Evolutionary conservation across 1,140 invertebrate species (phyloP), one percentile per base, ranked within the genome.

Genomic region (Drosophila takahashii): DNA sequence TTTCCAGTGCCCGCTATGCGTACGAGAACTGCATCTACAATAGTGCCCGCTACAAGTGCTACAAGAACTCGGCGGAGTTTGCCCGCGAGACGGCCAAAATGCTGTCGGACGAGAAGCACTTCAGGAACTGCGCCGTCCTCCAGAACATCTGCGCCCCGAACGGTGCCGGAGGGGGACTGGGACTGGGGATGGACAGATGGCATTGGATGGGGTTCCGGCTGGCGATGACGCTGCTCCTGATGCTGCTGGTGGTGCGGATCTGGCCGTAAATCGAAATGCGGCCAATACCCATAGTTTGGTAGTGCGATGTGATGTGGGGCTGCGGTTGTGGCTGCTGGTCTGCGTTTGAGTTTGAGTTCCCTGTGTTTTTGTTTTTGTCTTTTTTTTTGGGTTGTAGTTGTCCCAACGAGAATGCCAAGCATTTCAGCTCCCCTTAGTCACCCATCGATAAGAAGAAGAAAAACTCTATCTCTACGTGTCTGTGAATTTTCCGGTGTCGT

Each of bases 1-100:
- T 52, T 78, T 44, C 8, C 70, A 92, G 91, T 45, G 84, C 91
- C 47, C 81, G 91, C 10, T 79, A 85, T 34, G 91, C 89, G 8
- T 92, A 92, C 64, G 91, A 92, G 66, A 92, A 87, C 16, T 92
- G 91, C 76, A 92, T 92, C 56, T 92, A 90, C 58, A 92, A 90
- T 29, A 92, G 91, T 29, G 91, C 91, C 16, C 75, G 90, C 4
- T 92, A 78, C 64, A 92, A 92, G 54, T 92, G 91, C 77, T 91
- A 92, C 42, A 78, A 92, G 42, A 60, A 92, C 42, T 92, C 91
- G 57, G 91, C 91, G 3, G 77, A 81, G 47, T 92, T 91, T 56
- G 91, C 90, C 52, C 78, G 90, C 8, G 90, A 91, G 47, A 91
- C 87, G 48, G 90, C 91, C 41, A 90, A 91, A 89, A 91, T 91